These are phyloP conservation scores for Regulus satrapa DNA, from an alignment of 2,113 vertebrate genomes.

Conservation along the genomic window DNA sequence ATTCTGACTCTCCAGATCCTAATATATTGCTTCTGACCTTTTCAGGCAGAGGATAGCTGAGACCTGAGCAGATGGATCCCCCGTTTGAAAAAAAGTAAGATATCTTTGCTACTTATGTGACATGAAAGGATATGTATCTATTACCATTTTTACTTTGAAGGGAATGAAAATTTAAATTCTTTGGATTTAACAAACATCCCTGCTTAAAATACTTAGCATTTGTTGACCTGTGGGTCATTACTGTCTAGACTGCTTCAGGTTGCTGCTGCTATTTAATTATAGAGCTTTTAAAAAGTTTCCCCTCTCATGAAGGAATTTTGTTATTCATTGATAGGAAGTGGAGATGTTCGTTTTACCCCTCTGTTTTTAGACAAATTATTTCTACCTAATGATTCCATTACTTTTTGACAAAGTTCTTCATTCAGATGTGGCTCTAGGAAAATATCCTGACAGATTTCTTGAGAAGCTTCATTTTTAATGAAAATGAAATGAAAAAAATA, in stretches of 20 bases:
- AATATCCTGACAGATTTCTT: not conserved
- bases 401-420: not conserved
- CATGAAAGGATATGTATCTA: not conserved
- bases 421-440: not conserved
- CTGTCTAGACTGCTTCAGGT: not conserved
- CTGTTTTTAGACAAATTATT: not conserved
- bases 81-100: not conserved
- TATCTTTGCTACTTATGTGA: not conserved
- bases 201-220: not conserved
- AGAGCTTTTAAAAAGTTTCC: not conserved
- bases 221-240: not conserved
- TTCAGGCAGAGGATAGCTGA: not conserved
- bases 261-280: not conserved
- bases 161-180: not conserved
- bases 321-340: not conserved
- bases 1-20: not conserved
- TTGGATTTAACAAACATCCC: conserved; percentile 9
- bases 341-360: not conserved
- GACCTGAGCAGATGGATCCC: not conserved
- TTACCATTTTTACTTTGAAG: not conserved
- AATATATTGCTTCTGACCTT: not conserved
- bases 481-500: not conserved
- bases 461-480: not conserved
- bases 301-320: not conserved
- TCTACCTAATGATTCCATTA: not conserved